These are phyloP conservation scores for Tamandua tetradactyla DNA, from an alignment of 2,797 vertebrate genomes.

Conservation along the genomic window DNA sequence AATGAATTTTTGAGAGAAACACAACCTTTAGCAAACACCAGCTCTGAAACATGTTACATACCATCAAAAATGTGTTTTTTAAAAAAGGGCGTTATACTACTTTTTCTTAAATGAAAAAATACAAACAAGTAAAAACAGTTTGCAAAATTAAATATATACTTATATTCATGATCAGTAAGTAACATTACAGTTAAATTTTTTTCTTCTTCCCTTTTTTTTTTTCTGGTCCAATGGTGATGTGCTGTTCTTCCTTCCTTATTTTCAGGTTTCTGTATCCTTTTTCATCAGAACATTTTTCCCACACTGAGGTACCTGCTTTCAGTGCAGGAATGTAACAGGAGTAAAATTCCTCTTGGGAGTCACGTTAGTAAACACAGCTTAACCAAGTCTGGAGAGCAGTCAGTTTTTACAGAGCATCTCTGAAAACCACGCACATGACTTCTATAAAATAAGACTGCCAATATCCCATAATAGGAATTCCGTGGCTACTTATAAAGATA, in stretches of 20 bases:
- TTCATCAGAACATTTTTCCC: background rate
- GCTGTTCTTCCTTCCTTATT: conserved; percentile 30
- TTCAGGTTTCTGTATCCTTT: background rate
- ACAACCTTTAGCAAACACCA: conserved; percentile 35
- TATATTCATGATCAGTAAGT: conserved; percentile 72
- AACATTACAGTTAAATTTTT: conserved; percentile 62
- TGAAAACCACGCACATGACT: conserved; percentile 33
- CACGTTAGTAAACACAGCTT: background rate
- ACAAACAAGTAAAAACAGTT: conserved; percentile 72
- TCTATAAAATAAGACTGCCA: conserved; percentile 47
- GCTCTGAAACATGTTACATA: conserved; percentile 27
- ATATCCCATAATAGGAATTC: conserved; percentile 29
- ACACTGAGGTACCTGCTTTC: background rate
- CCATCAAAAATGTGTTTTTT: conserved; percentile 30
- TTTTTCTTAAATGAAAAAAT: conserved; percentile 71
- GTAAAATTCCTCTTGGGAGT: background rate
- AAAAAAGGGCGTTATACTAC: conserved; percentile 12
- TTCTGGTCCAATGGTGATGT: background rate
- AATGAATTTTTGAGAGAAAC: conserved; percentile 51
- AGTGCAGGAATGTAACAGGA: background rate
- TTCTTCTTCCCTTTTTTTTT: background rate
- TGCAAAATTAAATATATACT: conserved; percentile 75
- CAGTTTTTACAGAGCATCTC: conserved; percentile 52
- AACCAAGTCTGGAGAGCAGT: background rate
- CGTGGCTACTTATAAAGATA: conserved; percentile 41